phyloP scores from a whole-genome alignment of 2,888 invertebrate species.

The Heliconius charithonia region DNA sequence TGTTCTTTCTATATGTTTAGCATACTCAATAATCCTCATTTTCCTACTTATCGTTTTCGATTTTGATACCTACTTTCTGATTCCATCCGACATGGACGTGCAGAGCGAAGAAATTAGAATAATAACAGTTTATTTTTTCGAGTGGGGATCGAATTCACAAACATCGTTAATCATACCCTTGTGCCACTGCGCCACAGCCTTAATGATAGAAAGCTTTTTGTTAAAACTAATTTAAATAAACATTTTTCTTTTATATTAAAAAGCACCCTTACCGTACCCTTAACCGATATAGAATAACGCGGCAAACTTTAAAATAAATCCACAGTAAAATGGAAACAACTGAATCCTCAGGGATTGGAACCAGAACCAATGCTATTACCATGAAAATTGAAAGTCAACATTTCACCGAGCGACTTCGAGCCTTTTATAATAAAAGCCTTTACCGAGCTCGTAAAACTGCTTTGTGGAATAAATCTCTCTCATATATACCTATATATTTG shows the following conservation, averaged over 20 bases:
- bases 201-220: not conserved
- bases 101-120: too few relatives aligned
- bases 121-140: too few relatives aligned
- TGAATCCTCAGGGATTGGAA: conserved; percentile 42
- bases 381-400: conserved; percentile 64
- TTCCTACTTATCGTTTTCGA: too few relatives aligned
- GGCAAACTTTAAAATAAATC: conserved; percentile 33
- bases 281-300: conserved; percentile 15
- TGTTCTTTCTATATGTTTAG: too few relatives aligned
- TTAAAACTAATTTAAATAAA: not conserved
- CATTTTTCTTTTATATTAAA: not conserved
- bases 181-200: too few relatives aligned
- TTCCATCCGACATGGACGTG: too few relatives aligned
- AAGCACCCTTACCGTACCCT: too few relatives aligned
- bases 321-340: conserved; percentile 36
- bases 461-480: conserved; percentile 38
- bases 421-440: conserved; percentile 46
- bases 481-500: conserved; percentile 30
- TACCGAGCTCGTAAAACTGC: conserved; percentile 40
- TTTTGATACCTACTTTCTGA: too few relatives aligned
- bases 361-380: conserved; percentile 50
- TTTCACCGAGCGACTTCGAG: conserved; percentile 46
- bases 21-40: too few relatives aligned
- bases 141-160: too few relatives aligned
- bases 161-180: too few relatives aligned